Base-by-base conservation (phyloP, 1,140 invertebrate species). In the Stegodyphus mimosarum region DNA sequence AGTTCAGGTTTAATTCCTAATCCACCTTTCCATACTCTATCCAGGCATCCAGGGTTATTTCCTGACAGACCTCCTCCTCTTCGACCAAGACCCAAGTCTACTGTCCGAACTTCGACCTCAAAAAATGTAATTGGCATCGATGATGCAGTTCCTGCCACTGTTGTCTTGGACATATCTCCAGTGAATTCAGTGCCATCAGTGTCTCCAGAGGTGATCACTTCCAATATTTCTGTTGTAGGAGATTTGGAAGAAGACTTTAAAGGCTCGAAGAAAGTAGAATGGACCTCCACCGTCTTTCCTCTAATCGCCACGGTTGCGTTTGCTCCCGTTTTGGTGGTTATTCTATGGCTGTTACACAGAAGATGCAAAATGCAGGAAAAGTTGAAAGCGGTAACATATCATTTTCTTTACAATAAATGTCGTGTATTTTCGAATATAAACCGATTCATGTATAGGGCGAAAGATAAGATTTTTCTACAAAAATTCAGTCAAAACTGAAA, bases 281-380 rank as follows among this genome's bases (percentile, higher is more conserved):
- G 87, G 76, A 79, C 87, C 13, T 79, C 88, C n/a, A 87, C 88
- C 15, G 81, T 88, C 5, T 78, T 89, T 15, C 89, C 89, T 5
- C 66, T 89, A 55, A 74, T 89, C 9, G 67, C 88, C 3, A 70
- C 88, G 52, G 86, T 89, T 48, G 88, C 75, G 10, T 85, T 90
- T 63, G 78, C 88, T 5, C 89, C 89, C 10, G 87, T 89, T 49
- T 79, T 88, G 2, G 85, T 78, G 52, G 78, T 87, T 10, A 77
- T 86, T 5, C 50, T 88, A 11, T 89, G 88, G 81, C 52, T 88
- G n/a, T 48, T 89, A 15, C 87, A 87, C 17, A 77, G 86, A 72
- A 86, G 85, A 60, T 88, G 87, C 51, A 64, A 93, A 91, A 89
- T 90, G 91, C 51, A 94, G 6, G 67, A 85, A 13, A 77, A 85